phyloP scores from a whole-genome alignment of 2,888 invertebrate genomes.

The Prosopocoilus inquinatus region DNA sequence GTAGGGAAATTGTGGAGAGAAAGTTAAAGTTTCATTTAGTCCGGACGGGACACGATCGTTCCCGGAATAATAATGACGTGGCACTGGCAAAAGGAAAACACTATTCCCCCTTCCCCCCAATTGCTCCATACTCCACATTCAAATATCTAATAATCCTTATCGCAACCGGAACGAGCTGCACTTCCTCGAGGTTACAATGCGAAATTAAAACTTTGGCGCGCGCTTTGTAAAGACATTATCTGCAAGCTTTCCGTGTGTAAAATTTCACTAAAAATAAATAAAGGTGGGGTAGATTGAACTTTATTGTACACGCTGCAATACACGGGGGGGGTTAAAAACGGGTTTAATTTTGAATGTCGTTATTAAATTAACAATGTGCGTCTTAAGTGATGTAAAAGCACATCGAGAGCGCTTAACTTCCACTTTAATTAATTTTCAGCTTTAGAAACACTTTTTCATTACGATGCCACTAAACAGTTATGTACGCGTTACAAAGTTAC shows the following conservation, averaged over 20 bases:
- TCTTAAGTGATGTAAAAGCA: no score
- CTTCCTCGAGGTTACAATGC: conserved; percentile 9
- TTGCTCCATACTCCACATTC: conserved; percentile 8
- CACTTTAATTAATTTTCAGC: no score
- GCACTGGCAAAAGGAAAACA: conserved; percentile 8
- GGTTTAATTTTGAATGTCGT: neutral
- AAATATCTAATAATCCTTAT: conserved; percentile 17
- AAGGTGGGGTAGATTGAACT: neutral
- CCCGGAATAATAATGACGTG: conserved; percentile 13
- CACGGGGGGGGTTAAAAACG: neutral
- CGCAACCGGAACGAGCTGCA: conserved; percentile 14
- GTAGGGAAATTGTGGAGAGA: conserved; percentile 1
- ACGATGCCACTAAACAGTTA: no score
- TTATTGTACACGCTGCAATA: neutral
- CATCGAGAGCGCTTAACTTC: no score
- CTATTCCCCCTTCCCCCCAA: conserved; percentile 6
- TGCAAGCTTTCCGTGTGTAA: conserved; percentile 9
- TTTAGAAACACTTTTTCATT: no score
- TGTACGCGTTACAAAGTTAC: no score
- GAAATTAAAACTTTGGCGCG: conserved; percentile 11
- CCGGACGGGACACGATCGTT: neutral
- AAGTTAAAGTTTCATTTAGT: conserved; percentile 2
- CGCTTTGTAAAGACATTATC: conserved; percentile 9
- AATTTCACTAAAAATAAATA: neutral
- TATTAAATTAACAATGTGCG: neutral